Evolutionary conservation across 2,113 vertebrate species (phyloP).

Genomic region (Silurus glanis): DNA sequence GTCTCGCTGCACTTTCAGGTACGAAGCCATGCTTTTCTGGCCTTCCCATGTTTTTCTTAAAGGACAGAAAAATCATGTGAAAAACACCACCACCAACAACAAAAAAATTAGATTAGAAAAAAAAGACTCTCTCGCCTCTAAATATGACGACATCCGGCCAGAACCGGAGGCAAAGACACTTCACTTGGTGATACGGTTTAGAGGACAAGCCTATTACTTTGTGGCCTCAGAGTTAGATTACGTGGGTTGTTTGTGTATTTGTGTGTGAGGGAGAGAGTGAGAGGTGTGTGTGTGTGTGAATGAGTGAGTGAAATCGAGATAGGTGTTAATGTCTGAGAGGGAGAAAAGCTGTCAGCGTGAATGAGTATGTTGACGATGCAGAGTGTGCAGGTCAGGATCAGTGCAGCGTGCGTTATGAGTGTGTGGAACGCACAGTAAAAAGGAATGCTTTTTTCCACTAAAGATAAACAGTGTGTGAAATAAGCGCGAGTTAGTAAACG

Average conservation of each 20-base stretch:
- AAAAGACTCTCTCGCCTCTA: conserved; percentile 59
- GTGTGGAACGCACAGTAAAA: conserved; percentile 43
- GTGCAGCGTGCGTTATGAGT: conserved; percentile 36
- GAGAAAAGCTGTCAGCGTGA: background rate
- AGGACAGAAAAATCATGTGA: conserved; percentile 50
- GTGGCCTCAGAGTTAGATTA: background rate
- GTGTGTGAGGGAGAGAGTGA: background rate
- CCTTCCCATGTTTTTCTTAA: conserved; percentile 47
- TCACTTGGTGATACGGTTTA: conserved; percentile 1
- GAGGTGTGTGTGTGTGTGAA: background rate
- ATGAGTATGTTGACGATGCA: conserved; percentile 1
- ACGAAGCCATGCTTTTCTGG: conserved; percentile 40
- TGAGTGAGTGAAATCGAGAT: background rate
- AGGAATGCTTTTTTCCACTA: conserved; percentile 33
- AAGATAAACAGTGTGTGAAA: conserved; percentile 46
- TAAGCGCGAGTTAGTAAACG: conserved; percentile 31
- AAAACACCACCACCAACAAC: conserved; percentile 8
- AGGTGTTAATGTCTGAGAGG: background rate
- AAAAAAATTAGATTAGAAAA: background rate
- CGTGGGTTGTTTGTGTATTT: background rate
- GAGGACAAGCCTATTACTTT: conserved; percentile 17
- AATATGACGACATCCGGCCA: conserved; percentile 70
- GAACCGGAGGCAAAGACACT: conserved; percentile 30
- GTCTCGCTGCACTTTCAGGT: background rate
- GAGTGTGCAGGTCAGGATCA: conserved; percentile 12